Base-by-base conservation (phyloP, 2,797 vertebrate genomes). In the Melanotaenia maccullochi region DNA sequence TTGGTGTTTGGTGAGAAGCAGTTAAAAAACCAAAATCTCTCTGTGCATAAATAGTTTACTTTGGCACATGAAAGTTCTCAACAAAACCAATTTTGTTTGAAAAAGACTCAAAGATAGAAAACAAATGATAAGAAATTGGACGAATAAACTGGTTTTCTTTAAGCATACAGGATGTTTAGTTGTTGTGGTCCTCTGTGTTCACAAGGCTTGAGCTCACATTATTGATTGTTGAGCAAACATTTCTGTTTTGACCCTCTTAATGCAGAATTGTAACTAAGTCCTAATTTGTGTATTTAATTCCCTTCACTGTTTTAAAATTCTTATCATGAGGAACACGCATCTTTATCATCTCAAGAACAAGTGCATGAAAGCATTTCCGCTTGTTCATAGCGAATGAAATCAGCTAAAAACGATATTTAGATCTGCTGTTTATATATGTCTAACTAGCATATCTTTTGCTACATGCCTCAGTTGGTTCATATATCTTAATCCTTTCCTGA, bases 391-490 rank as follows among this genome's bases (percentile, higher is more conserved):
- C 7, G 73, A 33, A 64, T 32, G 0, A 49, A 38, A 30, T 6
- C 38, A n/a, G 16, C 1, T 14, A 47, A 28, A 33, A 33, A 60
- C 25, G 28, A 47, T 0, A 13, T 54, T 20, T 47, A 54, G 63
- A 4, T 59, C 16, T 16, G 14, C 14, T 16, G 40, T n/a, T n/a
- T n/a, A n/a, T n/a, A n/a, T n/a, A n/a, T n/a, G n/a, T n/a, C 63
- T 58, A 35, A 47, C 32, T 60, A n/a, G 36, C 69, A 7, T 38
- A 25, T 75, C 56, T 59, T 66, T 63, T 83, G 1, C 14, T 68
- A 14, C 47, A 20, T 25, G 42, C 13, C 33, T 32, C 14, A 22
- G 32, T 38, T 33, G 80, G 49, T 38, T 73, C 44, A 65, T 28
- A 60, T 55, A 65, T 72, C 36, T 65, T 22, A 22, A 55, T 25